Percentiles rank a stretch among this genome's conserved stretches.
phyloP scores from a whole-genome alignment of 1,140 invertebrate species.

The Meteorus sp. region DNA sequence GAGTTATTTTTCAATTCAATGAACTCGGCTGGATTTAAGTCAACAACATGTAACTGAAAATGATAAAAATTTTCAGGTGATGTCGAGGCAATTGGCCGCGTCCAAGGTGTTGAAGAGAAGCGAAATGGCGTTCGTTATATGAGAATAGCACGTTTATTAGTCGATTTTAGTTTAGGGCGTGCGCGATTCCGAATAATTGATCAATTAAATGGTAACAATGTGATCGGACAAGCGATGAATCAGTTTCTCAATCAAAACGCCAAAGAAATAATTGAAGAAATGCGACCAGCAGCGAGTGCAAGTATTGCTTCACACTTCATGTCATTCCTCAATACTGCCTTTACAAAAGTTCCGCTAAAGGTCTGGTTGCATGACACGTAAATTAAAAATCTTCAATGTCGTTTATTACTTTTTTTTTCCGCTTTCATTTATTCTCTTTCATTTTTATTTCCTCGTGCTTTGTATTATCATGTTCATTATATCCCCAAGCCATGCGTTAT shows the following conservation, averaged over 20 bases:
- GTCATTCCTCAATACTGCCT: constrained; percentile 74
- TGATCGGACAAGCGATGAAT: constrained; percentile 81
- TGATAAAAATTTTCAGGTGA: constrained; percentile 58
- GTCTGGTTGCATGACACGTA: constrained; percentile 68
- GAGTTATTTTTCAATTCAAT: constrained; percentile 36
- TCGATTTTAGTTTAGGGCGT: constrained; percentile 72
- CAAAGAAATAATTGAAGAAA: constrained; percentile 80
- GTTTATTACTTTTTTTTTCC: neutral
- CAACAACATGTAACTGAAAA: neutral
- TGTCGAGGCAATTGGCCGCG: constrained; percentile 69
- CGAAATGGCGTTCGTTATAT: constrained; percentile 66
- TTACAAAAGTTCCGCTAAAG: constrained; percentile 75
- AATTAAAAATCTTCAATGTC: no score
- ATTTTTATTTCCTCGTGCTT: neutral
- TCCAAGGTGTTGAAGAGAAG: constrained; percentile 69
- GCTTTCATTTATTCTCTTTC: neutral
- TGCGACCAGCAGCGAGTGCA: constrained; percentile 74
- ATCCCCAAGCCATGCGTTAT: no score
- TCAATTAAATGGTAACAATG: constrained; percentile 71
- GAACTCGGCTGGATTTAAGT: neutral
- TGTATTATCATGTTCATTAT: no score
- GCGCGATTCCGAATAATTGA: constrained; percentile 73
- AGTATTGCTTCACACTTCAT: constrained; percentile 79
- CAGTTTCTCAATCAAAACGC: constrained; percentile 84
- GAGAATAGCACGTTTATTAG: constrained; percentile 66